Conservation (phyloP, 2,888 invertebrate genomes). For the Drosophila leonis region DNA sequence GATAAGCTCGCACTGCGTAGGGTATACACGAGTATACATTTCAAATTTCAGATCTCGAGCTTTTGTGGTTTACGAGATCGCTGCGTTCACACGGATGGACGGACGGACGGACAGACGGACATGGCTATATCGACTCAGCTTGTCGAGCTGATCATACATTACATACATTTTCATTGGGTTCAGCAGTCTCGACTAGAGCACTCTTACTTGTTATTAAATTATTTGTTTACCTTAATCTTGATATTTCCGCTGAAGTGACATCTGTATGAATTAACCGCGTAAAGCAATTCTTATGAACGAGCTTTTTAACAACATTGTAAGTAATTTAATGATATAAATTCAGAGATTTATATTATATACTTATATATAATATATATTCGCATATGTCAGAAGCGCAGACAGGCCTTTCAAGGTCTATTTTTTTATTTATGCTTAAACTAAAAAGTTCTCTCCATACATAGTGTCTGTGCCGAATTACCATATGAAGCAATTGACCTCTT, state of each 20-base stretch:
- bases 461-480: slow-evolving; percentile 69
- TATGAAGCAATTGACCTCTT: slow-evolving; percentile 79
- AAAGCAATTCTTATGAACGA: not conserved
- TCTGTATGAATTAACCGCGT: not conserved
- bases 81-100: too few species aligned
- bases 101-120: too few species aligned
- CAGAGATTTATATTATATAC: not conserved
- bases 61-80: too few species aligned
- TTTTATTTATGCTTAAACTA: slow-evolving; percentile 4
- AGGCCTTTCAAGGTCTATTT: slow-evolving; percentile 53
- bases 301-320: not conserved
- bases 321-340: not conserved
- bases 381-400: slow-evolving; percentile 23
- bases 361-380: not conserved
- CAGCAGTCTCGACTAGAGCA: too few species aligned
- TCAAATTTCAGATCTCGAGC: too few species aligned
- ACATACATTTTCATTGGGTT: too few species aligned
- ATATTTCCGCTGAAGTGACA: not conserved
- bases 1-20: too few species aligned
- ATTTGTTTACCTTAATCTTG: not conserved
- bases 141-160: too few species aligned
- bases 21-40: too few species aligned
- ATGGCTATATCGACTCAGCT: too few species aligned
- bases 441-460: slow-evolving; percentile 35
- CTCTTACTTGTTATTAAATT: too few species aligned